Evolutionary conservation across 53 echinoderm and acorn worm genomes (phyloP).

Genomic region (Paelopatides confundens): DNA sequence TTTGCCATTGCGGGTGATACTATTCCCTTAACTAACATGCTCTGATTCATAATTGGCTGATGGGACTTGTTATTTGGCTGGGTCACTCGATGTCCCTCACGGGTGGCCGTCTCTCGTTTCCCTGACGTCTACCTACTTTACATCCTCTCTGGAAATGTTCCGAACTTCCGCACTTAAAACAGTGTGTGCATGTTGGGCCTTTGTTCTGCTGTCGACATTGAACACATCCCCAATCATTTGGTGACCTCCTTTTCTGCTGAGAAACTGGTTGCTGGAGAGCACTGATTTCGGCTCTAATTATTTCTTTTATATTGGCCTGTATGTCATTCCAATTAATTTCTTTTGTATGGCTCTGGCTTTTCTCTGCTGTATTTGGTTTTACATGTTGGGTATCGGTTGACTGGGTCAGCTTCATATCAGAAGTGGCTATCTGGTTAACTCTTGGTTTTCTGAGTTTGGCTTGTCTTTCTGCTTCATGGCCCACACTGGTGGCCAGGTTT

Average conservation of each 20-base stretch:
- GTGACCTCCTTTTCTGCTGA: not conserved
- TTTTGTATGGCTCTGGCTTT: no score
- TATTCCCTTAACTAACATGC: no score
- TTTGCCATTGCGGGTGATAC: not conserved
- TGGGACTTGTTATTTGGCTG: conserved; percentile 15
- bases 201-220: not conserved
- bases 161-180: conserved; percentile 47
- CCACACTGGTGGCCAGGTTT: conserved; percentile 10
- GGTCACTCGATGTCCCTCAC: conserved; percentile 59
- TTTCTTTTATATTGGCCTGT: conserved; percentile 3
- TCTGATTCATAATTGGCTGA: no score
- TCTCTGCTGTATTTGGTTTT: no score
- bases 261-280: not conserved
- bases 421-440: not conserved
- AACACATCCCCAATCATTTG: conserved; percentile 13
- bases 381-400: not conserved
- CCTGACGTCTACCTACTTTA: conserved; percentile 2
- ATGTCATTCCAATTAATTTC: not conserved
- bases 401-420: not conserved
- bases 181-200: conserved; percentile 30
- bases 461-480: conserved; percentile 35
- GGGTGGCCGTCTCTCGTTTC: conserved; percentile 57
- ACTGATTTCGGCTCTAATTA: conserved; percentile 15
- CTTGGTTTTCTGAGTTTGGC: not conserved
- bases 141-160: conserved; percentile 60